A percentile compares a stretch with the other conserved stretches of the same genome.
Conservation (phyloP, 1,140 invertebrate genomes). For the Magallana ariakensis region DNA sequence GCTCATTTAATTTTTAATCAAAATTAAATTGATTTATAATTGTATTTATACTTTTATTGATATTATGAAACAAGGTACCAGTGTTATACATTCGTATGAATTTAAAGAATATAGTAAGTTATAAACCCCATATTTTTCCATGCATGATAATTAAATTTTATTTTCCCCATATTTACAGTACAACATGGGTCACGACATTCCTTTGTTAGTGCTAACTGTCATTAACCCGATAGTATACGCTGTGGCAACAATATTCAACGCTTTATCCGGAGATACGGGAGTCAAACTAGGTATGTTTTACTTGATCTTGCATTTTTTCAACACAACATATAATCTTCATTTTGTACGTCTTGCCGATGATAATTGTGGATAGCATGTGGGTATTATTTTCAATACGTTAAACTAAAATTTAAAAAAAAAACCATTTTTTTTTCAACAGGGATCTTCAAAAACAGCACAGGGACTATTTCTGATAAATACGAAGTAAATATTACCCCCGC, state of each 20-base stretch:
- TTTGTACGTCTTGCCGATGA: too few relatives aligned
- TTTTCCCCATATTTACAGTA: background rate
- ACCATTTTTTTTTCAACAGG: conserved; percentile 50
- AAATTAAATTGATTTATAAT: too few relatives aligned
- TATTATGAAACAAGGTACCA: too few relatives aligned
- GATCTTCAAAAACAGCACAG: conserved; percentile 64
- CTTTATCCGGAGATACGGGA: background rate
- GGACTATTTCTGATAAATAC: conserved; percentile 68
- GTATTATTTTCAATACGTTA: too few relatives aligned
- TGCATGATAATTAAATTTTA: background rate
- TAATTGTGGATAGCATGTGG: too few relatives aligned
- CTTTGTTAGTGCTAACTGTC: conserved; percentile 15
- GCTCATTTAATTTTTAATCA: background rate
- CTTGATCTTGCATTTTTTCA: too few relatives aligned
- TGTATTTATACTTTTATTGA: background rate
- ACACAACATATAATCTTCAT: too few relatives aligned
- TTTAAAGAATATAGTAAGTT: too few relatives aligned
- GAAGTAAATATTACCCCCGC: conserved; percentile 68
- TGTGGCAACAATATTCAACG: conserved; percentile 2
- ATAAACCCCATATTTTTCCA: too few relatives aligned
- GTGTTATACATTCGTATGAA: too few relatives aligned
- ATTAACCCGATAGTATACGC: conserved; percentile 37
- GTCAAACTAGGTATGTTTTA: background rate
- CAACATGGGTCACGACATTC: conserved; percentile 9
- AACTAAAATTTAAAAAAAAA: background rate